Evolutionary conservation across 2,888 invertebrate species (phyloP), one percentile per base, ranked within the genome.

Genomic region (Barypeithes pellucidus): DNA sequence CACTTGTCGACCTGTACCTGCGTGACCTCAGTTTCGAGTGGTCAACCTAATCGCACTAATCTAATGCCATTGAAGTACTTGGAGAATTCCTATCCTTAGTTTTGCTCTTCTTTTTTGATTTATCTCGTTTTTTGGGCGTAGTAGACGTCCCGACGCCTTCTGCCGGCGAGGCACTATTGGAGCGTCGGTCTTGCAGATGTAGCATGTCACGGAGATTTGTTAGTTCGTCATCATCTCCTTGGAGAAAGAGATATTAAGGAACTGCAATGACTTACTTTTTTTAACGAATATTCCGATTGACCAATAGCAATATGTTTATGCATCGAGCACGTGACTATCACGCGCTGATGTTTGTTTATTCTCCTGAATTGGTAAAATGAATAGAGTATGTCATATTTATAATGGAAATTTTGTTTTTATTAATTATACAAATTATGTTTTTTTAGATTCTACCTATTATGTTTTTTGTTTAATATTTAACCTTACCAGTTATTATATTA

Each of bases 121-220:
- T 84, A 39, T 84, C 83, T 47, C 80, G 81, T 74, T 82, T 84
- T 41, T 81, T 82, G 2, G 81, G 79, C 2, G 83, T 82, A 60
- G 81, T 82, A 8, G 84, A 84, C 63, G 81, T 81, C 12, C 81
- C 81, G 14, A 80, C 80, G 12, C 82, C 81, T 74, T 82, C 81
- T 75, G 83, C 82, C 8, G 85, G 85, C 22, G 85, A 86, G 12
- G 84, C 82, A 50, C 84, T 84, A 77, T 84, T 84, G 4, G 70
- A 73, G 12, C 69, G 67, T 75, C 83, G 81, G 70, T 85, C 85
- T 72, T 84, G 84, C 45, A 82, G 75, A 54, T 80, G 79, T 7
- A 85, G 75, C 50, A 84, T 80, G 76, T 85, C 84, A 45, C 83
- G 77, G 54, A 85, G 77, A 78, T 81, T 84, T 0, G 82, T 79